Evolutionary conservation across 2,797 vertebrate species (phyloP).

Genomic region (Meriones psammophilus): DNA sequence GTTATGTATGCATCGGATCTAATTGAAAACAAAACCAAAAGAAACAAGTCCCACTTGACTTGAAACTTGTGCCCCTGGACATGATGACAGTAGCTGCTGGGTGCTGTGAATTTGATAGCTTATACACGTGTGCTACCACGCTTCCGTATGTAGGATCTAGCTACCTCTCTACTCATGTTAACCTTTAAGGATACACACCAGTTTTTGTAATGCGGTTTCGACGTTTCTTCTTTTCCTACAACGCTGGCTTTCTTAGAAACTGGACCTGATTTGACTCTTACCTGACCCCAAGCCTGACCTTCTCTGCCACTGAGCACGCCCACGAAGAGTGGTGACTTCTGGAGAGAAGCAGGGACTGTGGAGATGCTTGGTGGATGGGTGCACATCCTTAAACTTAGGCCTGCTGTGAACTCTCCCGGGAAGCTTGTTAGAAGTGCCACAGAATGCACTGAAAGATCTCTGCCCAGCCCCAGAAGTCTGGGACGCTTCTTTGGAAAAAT

Average conservation of each 20-base stretch:
- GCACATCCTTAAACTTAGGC: neutral
- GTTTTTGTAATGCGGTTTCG: conserved; percentile 6
- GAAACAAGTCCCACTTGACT: neutral
- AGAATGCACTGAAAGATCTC: neutral
- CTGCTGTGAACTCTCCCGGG: neutral
- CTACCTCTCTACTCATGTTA: neutral
- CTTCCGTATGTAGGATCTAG: too few species aligned
- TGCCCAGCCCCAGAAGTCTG: conserved; percentile 2
- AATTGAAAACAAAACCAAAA: neutral
- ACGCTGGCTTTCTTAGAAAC: neutral
- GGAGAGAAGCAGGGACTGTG: neutral
- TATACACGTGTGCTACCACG: neutral
- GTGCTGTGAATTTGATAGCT: conserved; percentile 22
- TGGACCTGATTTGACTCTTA: neutral
- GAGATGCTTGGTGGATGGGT: neutral
- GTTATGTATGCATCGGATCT: neutral
- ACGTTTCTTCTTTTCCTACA: conserved; percentile 58
- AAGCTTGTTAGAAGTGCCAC: conserved; percentile 37
- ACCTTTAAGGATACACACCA: conserved; percentile 26
- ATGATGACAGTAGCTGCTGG: neutral
- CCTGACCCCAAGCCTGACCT: neutral
- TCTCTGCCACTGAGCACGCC: neutral
- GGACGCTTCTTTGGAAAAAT: conserved; percentile 31
- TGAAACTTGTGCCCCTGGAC: neutral
- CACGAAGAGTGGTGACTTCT: neutral